Conservation (phyloP, 37 sponge, comb jelly and placozoan species). For the Eunapius fragilis region DNA sequence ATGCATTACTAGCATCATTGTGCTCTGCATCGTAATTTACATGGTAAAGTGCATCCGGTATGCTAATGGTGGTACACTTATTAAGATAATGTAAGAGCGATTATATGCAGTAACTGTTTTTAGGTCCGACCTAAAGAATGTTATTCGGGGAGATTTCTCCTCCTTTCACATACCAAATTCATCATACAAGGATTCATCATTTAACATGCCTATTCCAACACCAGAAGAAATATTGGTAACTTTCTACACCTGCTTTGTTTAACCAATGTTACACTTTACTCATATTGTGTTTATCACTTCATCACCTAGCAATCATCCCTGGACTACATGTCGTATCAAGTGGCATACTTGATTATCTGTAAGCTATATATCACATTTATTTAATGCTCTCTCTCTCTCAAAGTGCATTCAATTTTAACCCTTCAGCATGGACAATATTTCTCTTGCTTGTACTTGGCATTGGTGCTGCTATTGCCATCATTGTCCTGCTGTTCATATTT, state of each 20-base stretch:
- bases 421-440: not conserved
- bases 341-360: not conserved
- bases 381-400: no score
- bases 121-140: not conserved
- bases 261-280: no score
- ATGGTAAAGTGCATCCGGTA: no score
- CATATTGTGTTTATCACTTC: not conserved
- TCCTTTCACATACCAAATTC: not conserved
- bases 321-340: not conserved
- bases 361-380: not conserved
- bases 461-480: not conserved
- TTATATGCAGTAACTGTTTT: no score
- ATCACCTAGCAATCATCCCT: not conserved
- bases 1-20: no score
- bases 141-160: not conserved
- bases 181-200: not conserved
- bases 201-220: not conserved
- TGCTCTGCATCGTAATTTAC: no score
- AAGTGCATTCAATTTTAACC: not conserved
- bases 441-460: not conserved
- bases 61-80: no score
- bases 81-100: no score
- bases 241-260: not conserved
- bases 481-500: not conserved
- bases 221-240: not conserved